A percentile compares a stretch with the other conserved stretches of the same genome.
phyloP scores from a whole-genome alignment of 2,113 vertebrate species.

The Oreochromis aureus region DNA sequence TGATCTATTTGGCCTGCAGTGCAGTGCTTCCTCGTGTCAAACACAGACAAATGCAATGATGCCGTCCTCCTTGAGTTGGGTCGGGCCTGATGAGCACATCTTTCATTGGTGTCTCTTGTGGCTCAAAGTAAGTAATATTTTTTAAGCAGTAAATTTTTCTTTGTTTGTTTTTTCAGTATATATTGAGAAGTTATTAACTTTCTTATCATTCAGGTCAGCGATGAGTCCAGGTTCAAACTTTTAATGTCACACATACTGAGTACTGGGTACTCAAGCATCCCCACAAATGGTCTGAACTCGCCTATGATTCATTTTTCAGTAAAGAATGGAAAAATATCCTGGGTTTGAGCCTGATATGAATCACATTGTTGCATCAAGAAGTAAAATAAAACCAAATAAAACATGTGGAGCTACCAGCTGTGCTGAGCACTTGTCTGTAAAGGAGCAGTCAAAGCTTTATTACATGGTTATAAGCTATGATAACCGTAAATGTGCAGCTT shows the following conservation, averaged over 20 bases:
- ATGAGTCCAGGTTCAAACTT: too few species aligned
- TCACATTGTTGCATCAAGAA: neutral
- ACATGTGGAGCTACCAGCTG: neutral
- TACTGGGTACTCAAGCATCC: too few species aligned
- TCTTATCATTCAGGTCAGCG: too few species aligned
- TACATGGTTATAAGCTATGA: neutral
- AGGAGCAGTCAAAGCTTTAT: neutral
- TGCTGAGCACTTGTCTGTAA: neutral
- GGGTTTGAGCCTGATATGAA: neutral
- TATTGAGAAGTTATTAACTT: too few species aligned
- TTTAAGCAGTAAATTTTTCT: too few species aligned
- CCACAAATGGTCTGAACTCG: too few species aligned
- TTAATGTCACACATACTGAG: too few species aligned
- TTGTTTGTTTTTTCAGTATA: too few species aligned
- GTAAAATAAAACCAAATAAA: neutral
- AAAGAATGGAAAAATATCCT: neutral
- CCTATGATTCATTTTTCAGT: too few species aligned
- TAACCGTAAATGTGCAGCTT: neutral
- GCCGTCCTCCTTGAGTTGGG: neutral
- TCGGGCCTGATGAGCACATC: too few species aligned
- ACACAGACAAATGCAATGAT: neutral
- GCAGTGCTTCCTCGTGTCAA: neutral
- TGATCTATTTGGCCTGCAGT: neutral
- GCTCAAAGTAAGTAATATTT: too few species aligned
- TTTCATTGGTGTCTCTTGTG: too few species aligned